phyloP scores from a whole-genome alignment of 2,113 vertebrate genomes.

The Chloropsis cyanopogon region DNA sequence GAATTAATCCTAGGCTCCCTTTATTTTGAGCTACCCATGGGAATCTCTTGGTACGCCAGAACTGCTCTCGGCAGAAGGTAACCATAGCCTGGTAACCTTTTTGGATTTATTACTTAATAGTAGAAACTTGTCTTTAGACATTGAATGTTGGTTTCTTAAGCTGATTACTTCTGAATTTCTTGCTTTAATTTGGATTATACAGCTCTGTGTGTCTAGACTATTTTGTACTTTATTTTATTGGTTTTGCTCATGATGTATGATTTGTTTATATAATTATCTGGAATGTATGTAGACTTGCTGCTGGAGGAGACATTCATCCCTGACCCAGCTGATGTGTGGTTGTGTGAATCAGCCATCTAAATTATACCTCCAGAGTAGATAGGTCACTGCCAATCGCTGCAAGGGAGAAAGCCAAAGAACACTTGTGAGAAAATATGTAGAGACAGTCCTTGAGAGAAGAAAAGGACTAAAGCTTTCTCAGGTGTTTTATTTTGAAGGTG shows the following conservation, averaged over 20 bases:
- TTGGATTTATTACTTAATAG: background rate
- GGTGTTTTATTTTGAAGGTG: background rate
- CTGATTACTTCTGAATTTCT: background rate
- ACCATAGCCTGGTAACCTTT: background rate
- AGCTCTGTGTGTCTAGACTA: background rate
- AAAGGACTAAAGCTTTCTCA: background rate
- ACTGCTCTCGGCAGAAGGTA: background rate
- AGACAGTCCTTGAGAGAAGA: background rate
- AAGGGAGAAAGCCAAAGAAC: background rate
- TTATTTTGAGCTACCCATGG: background rate
- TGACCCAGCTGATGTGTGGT: background rate
- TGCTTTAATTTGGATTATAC: background rate
- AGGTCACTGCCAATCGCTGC: background rate
- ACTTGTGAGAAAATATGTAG: constrained; percentile 6
- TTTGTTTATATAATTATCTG: constrained; percentile 24
- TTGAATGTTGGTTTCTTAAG: background rate
- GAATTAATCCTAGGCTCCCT: background rate
- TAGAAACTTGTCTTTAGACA: background rate
- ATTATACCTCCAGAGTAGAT: constrained; percentile 6
- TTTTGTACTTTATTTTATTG: background rate
- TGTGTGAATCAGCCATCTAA: constrained; percentile 31
- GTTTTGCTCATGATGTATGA: background rate
- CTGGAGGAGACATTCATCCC: background rate
- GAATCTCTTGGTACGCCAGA: background rate
- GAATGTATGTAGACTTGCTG: background rate